A percentile compares a stretch with the other conserved stretches of the same genome.
Conservation (phyloP, 2,888 invertebrate species). For the Punctoribates punctum region DNA sequence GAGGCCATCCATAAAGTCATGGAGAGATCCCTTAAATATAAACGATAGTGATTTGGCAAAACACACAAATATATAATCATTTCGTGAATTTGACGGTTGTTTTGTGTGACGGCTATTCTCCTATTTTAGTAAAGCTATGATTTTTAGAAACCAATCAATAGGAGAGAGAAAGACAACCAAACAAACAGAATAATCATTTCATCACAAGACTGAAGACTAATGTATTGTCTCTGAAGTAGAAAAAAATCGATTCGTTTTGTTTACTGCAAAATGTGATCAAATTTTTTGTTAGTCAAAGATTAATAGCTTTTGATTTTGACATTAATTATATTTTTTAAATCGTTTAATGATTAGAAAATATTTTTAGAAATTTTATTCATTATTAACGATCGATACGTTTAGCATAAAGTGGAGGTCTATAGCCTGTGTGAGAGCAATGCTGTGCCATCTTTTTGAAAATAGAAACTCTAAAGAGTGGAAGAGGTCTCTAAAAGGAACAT, state of each 20-base stretch:
- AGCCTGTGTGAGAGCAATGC: constrained; percentile 1
- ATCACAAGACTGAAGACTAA: no score
- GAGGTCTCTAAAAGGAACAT: not conserved
- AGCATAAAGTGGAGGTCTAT: not conserved
- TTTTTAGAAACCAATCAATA: constrained; percentile 6
- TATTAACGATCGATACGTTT: constrained; percentile 2
- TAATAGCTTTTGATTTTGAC: not conserved
- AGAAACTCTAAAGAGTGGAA: not conserved
- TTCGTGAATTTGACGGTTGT: constrained; percentile 9
- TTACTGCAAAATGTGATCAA: not conserved
- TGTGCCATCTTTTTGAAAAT: constrained; percentile 13
- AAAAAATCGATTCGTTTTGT: not conserved
- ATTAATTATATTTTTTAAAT: constrained; percentile 2
- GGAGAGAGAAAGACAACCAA: not conserved
- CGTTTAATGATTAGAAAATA: not conserved
- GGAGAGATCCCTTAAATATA: constrained; percentile 26
- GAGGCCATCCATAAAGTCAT: constrained; percentile 23
- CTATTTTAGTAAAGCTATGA: not conserved
- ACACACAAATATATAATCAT: constrained; percentile 32
- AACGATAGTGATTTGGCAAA: constrained; percentile 30
- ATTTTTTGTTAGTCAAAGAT: not conserved
- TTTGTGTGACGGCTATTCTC: constrained; percentile 1
- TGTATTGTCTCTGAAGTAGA: no score
- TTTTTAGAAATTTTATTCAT: not conserved
- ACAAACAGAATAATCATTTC: no score